Percentiles rank a stretch among this genome's conserved stretches.
Conservation (phyloP, 2,797 vertebrate species). For the Poeciliopsis paucimaculata region DNA sequence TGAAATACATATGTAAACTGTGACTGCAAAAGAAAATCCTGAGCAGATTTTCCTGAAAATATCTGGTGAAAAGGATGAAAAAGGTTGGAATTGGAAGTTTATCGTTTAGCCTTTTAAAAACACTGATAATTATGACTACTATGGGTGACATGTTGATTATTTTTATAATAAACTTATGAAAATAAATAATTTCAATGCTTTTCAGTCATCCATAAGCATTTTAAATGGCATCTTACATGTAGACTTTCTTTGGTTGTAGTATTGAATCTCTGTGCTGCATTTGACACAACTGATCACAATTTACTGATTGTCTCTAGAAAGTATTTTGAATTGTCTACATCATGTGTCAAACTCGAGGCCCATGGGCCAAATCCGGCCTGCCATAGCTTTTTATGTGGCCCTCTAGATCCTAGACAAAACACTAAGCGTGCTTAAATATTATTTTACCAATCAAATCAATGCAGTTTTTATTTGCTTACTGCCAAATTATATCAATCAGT, state of each 20-base stretch:
- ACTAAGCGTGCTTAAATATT: too few relatives aligned
- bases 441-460: too few relatives aligned
- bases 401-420: too few relatives aligned
- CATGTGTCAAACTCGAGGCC: too few relatives aligned
- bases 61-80: not conserved
- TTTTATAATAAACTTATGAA: not conserved
- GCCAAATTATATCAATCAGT: too few relatives aligned
- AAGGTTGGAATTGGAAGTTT: not conserved
- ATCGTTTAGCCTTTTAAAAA: not conserved
- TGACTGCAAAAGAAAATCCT: not conserved
- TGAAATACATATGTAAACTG: conserved; percentile 13
- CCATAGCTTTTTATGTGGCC: too few relatives aligned
- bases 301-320: not conserved
- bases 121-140: not conserved
- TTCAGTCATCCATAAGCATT: not conserved
- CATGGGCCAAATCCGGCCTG: too few relatives aligned
- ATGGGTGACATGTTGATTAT: not conserved
- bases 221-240: not conserved
- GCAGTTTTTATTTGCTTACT: too few relatives aligned
- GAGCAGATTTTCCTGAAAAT: not conserved
- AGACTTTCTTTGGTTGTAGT: not conserved
- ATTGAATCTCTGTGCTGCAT: not conserved
- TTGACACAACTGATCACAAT: not conserved
- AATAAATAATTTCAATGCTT: not conserved
- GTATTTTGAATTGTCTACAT: not conserved